phyloP scores from a whole-genome alignment of 1,140 invertebrate species.

The Brachionus manjavacas region DNA sequence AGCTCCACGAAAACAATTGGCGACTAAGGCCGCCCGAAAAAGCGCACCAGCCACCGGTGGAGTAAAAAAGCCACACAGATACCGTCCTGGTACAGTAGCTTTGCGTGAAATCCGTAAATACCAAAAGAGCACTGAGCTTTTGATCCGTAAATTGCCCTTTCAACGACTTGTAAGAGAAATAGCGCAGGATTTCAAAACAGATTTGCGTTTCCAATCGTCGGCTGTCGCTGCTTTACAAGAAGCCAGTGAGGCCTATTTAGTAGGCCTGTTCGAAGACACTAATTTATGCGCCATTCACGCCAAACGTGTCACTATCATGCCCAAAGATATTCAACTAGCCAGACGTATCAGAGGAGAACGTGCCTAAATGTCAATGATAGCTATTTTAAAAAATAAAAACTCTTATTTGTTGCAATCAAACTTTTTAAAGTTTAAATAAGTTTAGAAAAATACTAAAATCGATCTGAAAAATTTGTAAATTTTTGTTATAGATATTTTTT shows the following conservation, averaged over 20 bases:
- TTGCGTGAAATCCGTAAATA: conserved; percentile 78
- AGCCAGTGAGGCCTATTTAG: conserved; percentile 80
- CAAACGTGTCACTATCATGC: conserved; percentile 90
- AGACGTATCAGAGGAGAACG: conserved; percentile 54
- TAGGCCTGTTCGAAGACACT: conserved; percentile 82
- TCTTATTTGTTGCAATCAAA: neutral
- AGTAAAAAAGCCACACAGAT: conserved; percentile 61
- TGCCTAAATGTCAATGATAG: conserved; percentile 47
- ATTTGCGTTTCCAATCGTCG: conserved; percentile 61
- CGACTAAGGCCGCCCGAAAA: conserved; percentile 65
- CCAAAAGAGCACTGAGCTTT: conserved; percentile 74
- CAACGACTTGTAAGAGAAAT: conserved; percentile 79
- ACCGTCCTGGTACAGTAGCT: conserved; percentile 73
- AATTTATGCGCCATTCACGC: conserved; percentile 89
- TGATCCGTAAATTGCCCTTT: conserved; percentile 77
- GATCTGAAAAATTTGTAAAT: conserved; percentile 28
- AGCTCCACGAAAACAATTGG: conserved; percentile 59
- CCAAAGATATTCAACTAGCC: conserved; percentile 78
- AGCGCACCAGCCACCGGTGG: conserved; percentile 61
- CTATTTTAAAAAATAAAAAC: conserved; percentile 23
- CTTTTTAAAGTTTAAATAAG: neutral
- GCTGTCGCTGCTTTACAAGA: conserved; percentile 63
- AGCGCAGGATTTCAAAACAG: conserved; percentile 70
- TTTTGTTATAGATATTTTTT: conserved; percentile 33
- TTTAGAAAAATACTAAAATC: neutral